phyloP scores from a whole-genome alignment of 1,140 invertebrate genomes.

The Macrobrachium rosenbergii region DNA sequence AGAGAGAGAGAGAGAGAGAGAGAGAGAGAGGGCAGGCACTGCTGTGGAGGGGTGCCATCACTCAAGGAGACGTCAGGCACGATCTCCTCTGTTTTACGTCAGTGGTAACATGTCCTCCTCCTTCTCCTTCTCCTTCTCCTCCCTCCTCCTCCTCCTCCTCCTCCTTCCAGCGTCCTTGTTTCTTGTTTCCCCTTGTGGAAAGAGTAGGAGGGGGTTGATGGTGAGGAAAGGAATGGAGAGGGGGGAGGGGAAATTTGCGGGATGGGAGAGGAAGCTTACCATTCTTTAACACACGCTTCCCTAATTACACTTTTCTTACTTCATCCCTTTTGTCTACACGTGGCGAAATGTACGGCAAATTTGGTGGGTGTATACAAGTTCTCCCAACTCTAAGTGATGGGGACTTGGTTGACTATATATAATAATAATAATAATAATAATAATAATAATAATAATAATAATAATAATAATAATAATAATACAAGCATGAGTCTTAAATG shows the following conservation, averaged over 20 bases:
- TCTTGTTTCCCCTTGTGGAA: not conserved
- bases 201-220: not conserved
- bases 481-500: too few relatives aligned
- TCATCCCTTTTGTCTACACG: too few relatives aligned
- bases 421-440: too few relatives aligned
- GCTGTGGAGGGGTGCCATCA: not conserved
- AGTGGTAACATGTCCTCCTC: not conserved
- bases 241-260: too few relatives aligned
- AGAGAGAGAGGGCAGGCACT: not conserved
- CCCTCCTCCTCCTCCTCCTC: not conserved
- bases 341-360: too few relatives aligned
- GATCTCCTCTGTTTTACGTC: not conserved
- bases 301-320: not conserved
- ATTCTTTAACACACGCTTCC: not conserved
- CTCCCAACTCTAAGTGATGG: too few relatives aligned
- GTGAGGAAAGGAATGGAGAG: not conserved
- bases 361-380: too few relatives aligned
- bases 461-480: too few relatives aligned
- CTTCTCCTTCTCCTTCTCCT: not conserved
- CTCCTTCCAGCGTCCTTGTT: not conserved
- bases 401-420: too few relatives aligned
- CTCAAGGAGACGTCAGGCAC: too few relatives aligned
- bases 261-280: not conserved
- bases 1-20: conserved; percentile 31
- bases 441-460: too few relatives aligned